Evolutionary conservation across 2,113 vertebrate genomes (phyloP), one percentile per base, ranked within the genome.

Genomic region (Polypterus senegalus): DNA sequence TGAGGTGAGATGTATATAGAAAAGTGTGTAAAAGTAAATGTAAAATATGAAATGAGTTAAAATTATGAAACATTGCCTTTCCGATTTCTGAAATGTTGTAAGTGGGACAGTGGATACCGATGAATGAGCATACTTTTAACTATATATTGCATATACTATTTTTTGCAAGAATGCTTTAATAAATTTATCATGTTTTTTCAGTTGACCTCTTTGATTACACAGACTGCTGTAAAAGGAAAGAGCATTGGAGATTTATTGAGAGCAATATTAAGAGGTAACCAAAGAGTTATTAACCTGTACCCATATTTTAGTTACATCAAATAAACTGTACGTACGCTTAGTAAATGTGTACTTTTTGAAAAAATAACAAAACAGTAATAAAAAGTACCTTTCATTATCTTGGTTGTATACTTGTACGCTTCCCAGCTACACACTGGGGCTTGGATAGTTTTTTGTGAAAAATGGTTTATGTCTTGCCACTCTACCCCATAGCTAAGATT

Each of bases 201-300:
- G 93, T 68, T 94, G 49, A 76, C 68, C 3, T 54, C 69, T 0
- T 66, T 88, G 43, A 81, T 97, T 61, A 91, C 84, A 5, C 81
- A 73, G 11, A 80, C 83, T 45, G 90, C 91, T 2, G 71, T 97
- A 61, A 92, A 82, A 70, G 91, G 91, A 1, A 90, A 81, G 70
- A 80, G 83, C 46, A 76, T 80, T 27, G 82, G 89, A 3, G 58
- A 79, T 2, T 62, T 92, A 66, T 79, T 99, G 43, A 92, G 88
- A 78, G 87, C 79, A 60, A 81, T 96, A 73, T 90, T 97, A 69
- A 90, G 74, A 92, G 96, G 96, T 97, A 79, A 66, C 65, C 43
- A 5, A 53, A 10, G 43, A 27, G 46, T 3, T 44, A 49, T 48
- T 49, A 4, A 4, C 6, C 6, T 53, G 52, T 61, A 27, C 27